Evolutionary conservation across 1,140 invertebrate species (phyloP), one percentile per base, ranked within the genome.

Genomic region (Cyrtorhinus lividipennis): DNA sequence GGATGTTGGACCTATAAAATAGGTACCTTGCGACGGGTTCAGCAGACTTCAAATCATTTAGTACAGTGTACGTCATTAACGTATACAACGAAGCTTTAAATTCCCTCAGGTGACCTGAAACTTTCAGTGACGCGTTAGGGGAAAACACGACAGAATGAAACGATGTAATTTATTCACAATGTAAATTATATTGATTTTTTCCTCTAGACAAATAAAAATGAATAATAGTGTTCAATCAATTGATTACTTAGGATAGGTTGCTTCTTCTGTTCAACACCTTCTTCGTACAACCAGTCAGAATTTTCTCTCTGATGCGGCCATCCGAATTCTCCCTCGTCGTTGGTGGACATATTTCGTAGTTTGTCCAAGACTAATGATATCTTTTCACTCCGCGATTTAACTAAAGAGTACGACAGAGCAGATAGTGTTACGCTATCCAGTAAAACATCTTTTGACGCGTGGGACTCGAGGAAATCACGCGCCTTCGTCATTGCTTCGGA

Each of bases 261-360:
- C 58, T 75, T 75, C 67, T 69, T 69, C 72, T 73, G 18, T 73
- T 74, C 0, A 74, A 74, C 59, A 76, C 78, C 69, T 79, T 68
- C 66, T 60, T 69, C 67, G 25, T 69, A 68, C 0, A 67, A 56
- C 68, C 68, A 69, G 46, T 70, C 69, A 3, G 65, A 65, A 23
- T 65, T 64, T 1, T 64, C 61, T 15, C 64, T 45, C 0, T 65
- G 59, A 10, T 66, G 71, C 18, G 80, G 79, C 81, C 81, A 83
- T 45, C 80, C 80, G 65, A 83, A 82, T 62, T 82, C 80, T 2
- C 80, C 80, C 67, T 82, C 81, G 71, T 81, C 80, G 3, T 80
- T 81, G 0, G 80, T 82, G 0, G 80, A 82, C 0, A 76, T 76
- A 64, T 80, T 81, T 44, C 73, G 70, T 53, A 83, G 69, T 63